These are phyloP conservation scores for Hymenochirus boettgeri DNA, from an alignment of 2,113 vertebrate genomes.

Conservation along the genomic window DNA sequence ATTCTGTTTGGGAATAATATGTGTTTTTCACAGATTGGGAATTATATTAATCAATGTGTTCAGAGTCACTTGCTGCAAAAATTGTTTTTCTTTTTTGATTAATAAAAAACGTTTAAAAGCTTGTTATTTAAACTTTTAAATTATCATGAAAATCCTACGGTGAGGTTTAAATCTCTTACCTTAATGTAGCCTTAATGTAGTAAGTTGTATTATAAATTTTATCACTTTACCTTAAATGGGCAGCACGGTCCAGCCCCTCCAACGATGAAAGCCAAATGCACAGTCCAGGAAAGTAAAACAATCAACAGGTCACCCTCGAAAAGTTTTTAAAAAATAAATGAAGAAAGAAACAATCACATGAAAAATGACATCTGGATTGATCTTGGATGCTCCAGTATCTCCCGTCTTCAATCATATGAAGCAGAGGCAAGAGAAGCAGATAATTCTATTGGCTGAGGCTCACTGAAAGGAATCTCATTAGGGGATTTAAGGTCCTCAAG, in stretches of 20 bases:
- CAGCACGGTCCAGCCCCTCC: conserved; percentile 1
- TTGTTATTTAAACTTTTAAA: too few relatives aligned
- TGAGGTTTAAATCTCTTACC: too few relatives aligned
- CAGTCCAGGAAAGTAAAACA: conserved; percentile 3
- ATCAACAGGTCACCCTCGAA: conserved; percentile 1
- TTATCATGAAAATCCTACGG: too few relatives aligned
- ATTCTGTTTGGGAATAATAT: too few relatives aligned
- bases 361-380: conserved; percentile 30
- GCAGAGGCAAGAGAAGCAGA: conserved; percentile 13
- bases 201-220: too few relatives aligned
- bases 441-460: conserved; percentile 25
- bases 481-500: conserved; percentile 34
- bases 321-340: not conserved
- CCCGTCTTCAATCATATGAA: conserved; percentile 3
- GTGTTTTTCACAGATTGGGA: too few relatives aligned
- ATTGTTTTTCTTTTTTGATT: too few relatives aligned
- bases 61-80: too few relatives aligned
- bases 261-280: conserved; percentile 2
- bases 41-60: too few relatives aligned
- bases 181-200: too few relatives aligned
- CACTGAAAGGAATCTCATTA: conserved; percentile 36
- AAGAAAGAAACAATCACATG: conserved; percentile 13
- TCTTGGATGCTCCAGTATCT: conserved; percentile 24
- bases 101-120: too few relatives aligned
- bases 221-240: conserved; percentile 11